Percentiles rank a stretch among this genome's conserved stretches.
phyloP scores from a whole-genome alignment of 2,797 vertebrate genomes.

The Galago senegalensis region DNA sequence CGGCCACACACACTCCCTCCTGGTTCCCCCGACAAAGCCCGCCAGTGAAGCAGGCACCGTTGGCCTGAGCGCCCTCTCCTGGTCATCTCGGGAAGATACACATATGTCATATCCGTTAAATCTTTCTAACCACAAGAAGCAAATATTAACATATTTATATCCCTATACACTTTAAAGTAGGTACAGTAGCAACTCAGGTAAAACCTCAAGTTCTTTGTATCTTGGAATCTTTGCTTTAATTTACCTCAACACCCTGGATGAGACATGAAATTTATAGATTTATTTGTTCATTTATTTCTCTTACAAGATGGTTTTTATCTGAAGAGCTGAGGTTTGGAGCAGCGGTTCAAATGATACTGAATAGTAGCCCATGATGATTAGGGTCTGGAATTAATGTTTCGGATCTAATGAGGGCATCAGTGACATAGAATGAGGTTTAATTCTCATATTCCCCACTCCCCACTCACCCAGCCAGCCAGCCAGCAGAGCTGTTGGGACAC shows the following conservation, averaged over 20 bases:
- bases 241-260: neutral
- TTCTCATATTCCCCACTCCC: neutral
- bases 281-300: neutral
- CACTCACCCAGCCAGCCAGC: too few relatives aligned
- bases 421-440: neutral
- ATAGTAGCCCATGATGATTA: neutral
- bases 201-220: neutral
- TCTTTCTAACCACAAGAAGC: neutral
- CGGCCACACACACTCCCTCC: too few relatives aligned
- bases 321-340: neutral
- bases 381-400: neutral
- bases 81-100: neutral
- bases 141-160: neutral
- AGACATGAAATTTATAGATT: neutral
- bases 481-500: neutral
- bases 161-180: neutral
- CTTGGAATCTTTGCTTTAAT: neutral
- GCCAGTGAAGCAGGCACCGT: accelerated
- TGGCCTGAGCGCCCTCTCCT: constrained; percentile 44
- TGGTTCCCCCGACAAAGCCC: neutral
- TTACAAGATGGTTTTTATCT: neutral
- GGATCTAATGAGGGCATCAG: neutral
- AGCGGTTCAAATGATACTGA: neutral
- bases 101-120: too few relatives aligned
- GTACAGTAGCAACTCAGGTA: neutral